A percentile compares a stretch with the other conserved stretches of the same genome.
Evolutionary conservation across 1,140 invertebrate species (phyloP).

Genomic region (Microplitis demolitor): DNA sequence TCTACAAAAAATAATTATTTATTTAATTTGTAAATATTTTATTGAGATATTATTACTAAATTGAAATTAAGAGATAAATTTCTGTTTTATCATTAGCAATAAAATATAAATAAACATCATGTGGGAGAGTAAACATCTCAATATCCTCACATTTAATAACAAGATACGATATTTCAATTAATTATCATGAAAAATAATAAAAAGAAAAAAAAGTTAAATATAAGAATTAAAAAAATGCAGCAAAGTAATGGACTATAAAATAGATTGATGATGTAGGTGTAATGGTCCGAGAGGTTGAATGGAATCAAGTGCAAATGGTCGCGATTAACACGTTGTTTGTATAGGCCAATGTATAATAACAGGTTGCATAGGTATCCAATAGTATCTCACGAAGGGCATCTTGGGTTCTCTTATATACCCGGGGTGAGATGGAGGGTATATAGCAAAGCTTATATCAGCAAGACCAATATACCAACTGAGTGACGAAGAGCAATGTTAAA

Average conservation of each 20-base stretch:
- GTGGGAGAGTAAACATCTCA: no score
- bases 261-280: not conserved
- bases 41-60: no score
- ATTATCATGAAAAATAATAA: not conserved
- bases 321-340: constrained; percentile 63
- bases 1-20: no score
- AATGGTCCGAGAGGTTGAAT: constrained; percentile 24
- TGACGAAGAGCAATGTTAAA: not conserved
- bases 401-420: constrained; percentile 43
- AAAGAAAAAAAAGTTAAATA: not conserved
- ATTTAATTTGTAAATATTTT: no score
- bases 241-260: not conserved
- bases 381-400: constrained; percentile 60
- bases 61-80: no score
- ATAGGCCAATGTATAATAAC: constrained; percentile 62
- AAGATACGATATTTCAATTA: no score
- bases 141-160: no score
- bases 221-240: not conserved
- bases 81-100: no score
- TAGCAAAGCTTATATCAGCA: not conserved
- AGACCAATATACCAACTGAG: not conserved
- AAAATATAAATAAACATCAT: no score
- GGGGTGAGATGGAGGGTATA: constrained; percentile 13
- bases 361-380: constrained; percentile 59
- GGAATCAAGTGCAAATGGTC: constrained; percentile 39